phyloP scores from a whole-genome alignment of 2,113 vertebrate genomes.

The Triplophysa siluroides region DNA sequence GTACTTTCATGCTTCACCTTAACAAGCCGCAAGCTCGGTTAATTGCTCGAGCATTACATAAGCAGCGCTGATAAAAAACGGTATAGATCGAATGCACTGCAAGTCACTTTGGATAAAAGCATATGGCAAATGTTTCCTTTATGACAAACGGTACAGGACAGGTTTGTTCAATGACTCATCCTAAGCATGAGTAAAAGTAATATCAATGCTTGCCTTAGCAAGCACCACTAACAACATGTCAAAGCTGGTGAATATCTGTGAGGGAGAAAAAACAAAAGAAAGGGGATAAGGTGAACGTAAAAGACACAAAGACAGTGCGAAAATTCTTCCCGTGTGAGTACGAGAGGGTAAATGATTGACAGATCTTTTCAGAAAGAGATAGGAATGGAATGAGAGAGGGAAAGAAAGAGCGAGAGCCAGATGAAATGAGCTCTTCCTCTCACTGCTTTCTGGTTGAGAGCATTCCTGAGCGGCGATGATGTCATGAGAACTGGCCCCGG shows the following conservation, averaged over 20 bases:
- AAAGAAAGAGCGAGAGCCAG: constrained; percentile 31
- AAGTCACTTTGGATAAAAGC: too few species aligned
- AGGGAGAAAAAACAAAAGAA: neutral
- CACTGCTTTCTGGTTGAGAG: constrained; percentile 68
- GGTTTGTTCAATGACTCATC: neutral
- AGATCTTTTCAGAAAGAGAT: constrained; percentile 49
- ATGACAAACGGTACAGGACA: too few species aligned
- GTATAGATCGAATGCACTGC: too few species aligned
- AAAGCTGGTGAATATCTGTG: constrained; percentile 1
- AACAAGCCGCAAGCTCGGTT: too few species aligned
- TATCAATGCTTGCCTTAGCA: constrained; percentile 3
- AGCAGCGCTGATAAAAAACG: too few species aligned
- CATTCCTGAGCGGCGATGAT: constrained; percentile 81
- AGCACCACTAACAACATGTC: neutral
- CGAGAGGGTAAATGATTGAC: constrained; percentile 49
- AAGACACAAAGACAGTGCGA: constrained; percentile 14
- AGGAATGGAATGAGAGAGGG: constrained; percentile 36
- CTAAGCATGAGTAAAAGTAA: neutral
- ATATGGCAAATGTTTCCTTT: too few species aligned
- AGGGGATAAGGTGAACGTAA: constrained; percentile 31
- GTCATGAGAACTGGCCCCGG: constrained; percentile 81
- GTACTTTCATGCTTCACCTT: too few species aligned
- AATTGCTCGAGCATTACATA: too few species aligned
- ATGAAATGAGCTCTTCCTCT: constrained; percentile 50
- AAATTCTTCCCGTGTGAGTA: constrained; percentile 39